Evolutionary conservation across 2,797 vertebrate species (phyloP), one percentile per base, ranked within the genome.

Genomic region (Chiroxiphia lanceolata): DNA sequence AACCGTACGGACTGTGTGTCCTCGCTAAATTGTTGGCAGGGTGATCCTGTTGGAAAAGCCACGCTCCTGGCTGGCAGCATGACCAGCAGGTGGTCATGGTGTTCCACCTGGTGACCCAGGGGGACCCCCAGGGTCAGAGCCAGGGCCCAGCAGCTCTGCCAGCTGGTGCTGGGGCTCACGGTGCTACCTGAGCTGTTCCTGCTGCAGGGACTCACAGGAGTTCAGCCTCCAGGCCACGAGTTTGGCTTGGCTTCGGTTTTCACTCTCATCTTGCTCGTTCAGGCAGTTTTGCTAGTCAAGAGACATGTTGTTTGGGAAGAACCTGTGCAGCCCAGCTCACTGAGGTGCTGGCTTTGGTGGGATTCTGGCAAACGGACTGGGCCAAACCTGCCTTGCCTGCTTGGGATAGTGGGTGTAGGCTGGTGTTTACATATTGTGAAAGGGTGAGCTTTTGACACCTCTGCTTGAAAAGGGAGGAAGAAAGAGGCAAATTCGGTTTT

Each of bases 401-500:
- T 47, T 64, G 47, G 60, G 26, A 1, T 15, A 18, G 19, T 13
- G 65, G 15, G 3, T 38, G 19, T 44, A 47, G 40, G 1, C 33
- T 36, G 42, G 4, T 68, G 71, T 53, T 53, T 23, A 10, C 2
- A 3, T 42, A 15, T 8, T 85, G 13, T 65, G 57, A 90, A 69
- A 84, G 80, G 74, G 71, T 18, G 45, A 71, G 45, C 87, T 83
- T 89, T 92, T 93, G 54, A 79, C 42, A 65, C 40, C 45, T 93
- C 71, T 93, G 53, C 57, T 96, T 92, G 89, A 83, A 82, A 95
- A 90, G 64, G 69, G 92, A 97, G 81, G 89, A 97, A 97, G 91
- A 96, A 97, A 98, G 92, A 98, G 96, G 95, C 97, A 89, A 96
- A 86, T 96, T 89, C 95, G 51, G 70, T 94, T 97, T 98, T 98